Evolutionary conservation across 1,140 invertebrate genomes (phyloP), one percentile per base, ranked within the genome.

Genomic region (Antheraea mylitta): DNA sequence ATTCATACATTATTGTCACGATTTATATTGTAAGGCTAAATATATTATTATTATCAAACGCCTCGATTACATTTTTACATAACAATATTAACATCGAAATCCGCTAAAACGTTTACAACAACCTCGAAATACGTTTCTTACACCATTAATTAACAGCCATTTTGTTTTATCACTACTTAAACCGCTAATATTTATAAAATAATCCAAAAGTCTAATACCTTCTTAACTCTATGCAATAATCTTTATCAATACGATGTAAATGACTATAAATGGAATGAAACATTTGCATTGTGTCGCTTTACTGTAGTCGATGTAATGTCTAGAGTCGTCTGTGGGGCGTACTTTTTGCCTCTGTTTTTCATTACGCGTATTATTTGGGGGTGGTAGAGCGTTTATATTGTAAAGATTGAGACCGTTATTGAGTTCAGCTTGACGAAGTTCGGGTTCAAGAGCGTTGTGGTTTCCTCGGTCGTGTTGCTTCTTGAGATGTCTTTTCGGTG

Each of bases 61-160:
- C 18, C 18, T 42, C 38, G 4, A 53, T 16, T 53, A 53, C 6
- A 53, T 73, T 53, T 30, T 77, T 80, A 81, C 74, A 79, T 79
- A 87, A 86, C 83, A 87, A 81, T 81, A 69, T 84, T 77, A 87
- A 89, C 82, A 86, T 77, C 72, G 73, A 72, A 72, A 73, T 53
- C 70, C 74, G 74, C 71, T 80, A 78, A 81, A 79, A 81, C 73
- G 77, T 80, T 83, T 83, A 83, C 81, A 91, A 91, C 83, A 89
- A 89, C 79, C 77, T 83, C 78, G 74, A 80, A 82, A 84, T 86
- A 83, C 45, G 45, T 53, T 53, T 53, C 45, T 53, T 76, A 73
- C 81, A 77, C 63, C 66, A 78, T 79, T 83, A 65, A 65, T 87
- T 75, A 88, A 91, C 87, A 91, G 87, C 89, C 89, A 91, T 90